Conservation (phyloP, 2,888 invertebrate genomes). For the Gastrophysa polygoni region DNA sequence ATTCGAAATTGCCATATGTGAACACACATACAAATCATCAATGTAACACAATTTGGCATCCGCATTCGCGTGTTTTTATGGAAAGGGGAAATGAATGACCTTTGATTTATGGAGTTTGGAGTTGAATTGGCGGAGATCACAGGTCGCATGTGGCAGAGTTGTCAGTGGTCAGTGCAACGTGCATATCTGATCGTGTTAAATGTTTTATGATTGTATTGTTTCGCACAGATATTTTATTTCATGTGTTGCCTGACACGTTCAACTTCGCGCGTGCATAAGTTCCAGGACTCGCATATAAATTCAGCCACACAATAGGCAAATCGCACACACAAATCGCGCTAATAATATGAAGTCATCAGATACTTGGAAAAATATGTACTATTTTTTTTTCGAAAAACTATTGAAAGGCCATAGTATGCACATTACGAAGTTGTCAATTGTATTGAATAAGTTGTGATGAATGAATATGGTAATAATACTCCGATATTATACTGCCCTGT, state of each 20-base stretch:
- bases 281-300: background rate
- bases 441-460: too few relatives aligned
- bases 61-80: conserved; percentile 32
- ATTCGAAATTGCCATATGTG: conserved; percentile 7
- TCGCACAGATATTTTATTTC: conserved; percentile 37
- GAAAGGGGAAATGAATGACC: conserved; percentile 27
- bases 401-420: too few relatives aligned
- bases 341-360: too few relatives aligned
- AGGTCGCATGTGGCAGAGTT: conserved; percentile 47
- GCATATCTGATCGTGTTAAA: conserved; percentile 51
- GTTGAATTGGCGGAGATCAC: conserved; percentile 44
- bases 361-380: too few relatives aligned
- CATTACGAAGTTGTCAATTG: too few relatives aligned
- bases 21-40: conserved; percentile 3
- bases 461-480: too few relatives aligned
- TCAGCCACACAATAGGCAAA: background rate
- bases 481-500: too few relatives aligned
- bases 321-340: too few relatives aligned
- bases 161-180: conserved; percentile 51
- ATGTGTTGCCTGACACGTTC: background rate
- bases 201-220: conserved; percentile 53
- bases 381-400: too few relatives aligned
- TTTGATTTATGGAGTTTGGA: conserved; percentile 43
- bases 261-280: background rate
- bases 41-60: conserved; percentile 22